Evolutionary conservation across 2,888 invertebrate species (phyloP).

Genomic region (Nasonovia ribisnigri): DNA sequence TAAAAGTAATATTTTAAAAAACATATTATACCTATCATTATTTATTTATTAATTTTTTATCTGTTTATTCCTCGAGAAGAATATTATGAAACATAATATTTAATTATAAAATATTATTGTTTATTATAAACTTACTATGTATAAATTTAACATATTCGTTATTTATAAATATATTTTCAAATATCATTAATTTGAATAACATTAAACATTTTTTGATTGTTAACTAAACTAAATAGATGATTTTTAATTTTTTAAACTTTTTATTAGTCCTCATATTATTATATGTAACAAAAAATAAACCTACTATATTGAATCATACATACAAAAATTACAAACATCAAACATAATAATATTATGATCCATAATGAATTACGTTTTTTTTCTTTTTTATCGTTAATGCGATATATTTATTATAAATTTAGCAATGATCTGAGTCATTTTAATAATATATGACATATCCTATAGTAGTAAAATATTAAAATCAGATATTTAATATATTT

Average conservation of each 20-base stretch:
- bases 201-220: neutral
- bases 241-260: no score
- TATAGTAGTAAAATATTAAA: neutral
- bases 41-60: neutral
- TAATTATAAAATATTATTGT: no score
- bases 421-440: neutral
- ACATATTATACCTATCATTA: neutral
- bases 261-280: no score
- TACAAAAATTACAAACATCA: neutral
- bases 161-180: neutral
- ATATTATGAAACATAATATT: no score
- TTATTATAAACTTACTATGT: neutral
- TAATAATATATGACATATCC: no score
- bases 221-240: neutral
- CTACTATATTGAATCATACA: neutral
- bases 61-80: no score
- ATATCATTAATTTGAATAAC: neutral
- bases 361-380: no score
- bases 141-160: neutral
- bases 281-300: no score
- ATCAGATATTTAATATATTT: neutral
- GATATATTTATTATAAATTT: neutral
- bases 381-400: neutral
- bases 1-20: neutral
- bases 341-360: neutral